Base-by-base conservation (phyloP, 2,113 vertebrate species). In the Falcunculus frontatus region DNA sequence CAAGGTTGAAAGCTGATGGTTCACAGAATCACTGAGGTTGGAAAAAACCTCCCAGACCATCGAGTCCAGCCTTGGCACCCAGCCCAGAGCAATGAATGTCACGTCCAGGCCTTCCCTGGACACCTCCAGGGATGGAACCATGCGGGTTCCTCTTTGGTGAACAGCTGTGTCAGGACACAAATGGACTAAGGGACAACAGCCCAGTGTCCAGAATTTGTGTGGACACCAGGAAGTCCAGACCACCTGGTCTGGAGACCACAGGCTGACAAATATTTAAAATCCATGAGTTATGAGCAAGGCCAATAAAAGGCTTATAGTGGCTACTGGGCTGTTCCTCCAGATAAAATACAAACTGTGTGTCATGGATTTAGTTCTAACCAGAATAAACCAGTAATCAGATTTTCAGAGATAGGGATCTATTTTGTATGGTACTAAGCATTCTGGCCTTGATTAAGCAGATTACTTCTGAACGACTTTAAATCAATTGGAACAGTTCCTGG, bases 361-460 rank as follows among this genome's bases (percentile, higher is more conserved):
- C 87, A 72, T 33, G 44, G 73, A 84, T 92, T 91, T 78, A 67
- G 8, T 46, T 52, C 63, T 93, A 67, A 94, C 39, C 47, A 93
- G 93, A 93, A 93, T 86, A 95, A 91, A 94, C 39, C 47, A 77
- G 72, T 93, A 92, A 94, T 92, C 93, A 86, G 88, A 94, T 93
- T 92, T 91, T 21, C 82, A 89, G 56, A 90, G 93, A 94, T 87
- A 94, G 84, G 62, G 62, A 95, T 95, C 90, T 88, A 4, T 78
- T 84, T 86, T 90, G 49, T 92, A 82, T 19, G 32, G 60, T 81
- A 47, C 60, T 85, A 81, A 92, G 93, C 60, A 47, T 79, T 75
- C 68, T 88, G 64, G 68, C 60, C 73, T 88, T 81, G 80, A 89
- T 93, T 60, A 88, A 86, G n/a, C 50, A 91, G 90, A 87, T 91